phyloP scores from a whole-genome alignment of 2,113 vertebrate genomes.

The Equus przewalskii region DNA sequence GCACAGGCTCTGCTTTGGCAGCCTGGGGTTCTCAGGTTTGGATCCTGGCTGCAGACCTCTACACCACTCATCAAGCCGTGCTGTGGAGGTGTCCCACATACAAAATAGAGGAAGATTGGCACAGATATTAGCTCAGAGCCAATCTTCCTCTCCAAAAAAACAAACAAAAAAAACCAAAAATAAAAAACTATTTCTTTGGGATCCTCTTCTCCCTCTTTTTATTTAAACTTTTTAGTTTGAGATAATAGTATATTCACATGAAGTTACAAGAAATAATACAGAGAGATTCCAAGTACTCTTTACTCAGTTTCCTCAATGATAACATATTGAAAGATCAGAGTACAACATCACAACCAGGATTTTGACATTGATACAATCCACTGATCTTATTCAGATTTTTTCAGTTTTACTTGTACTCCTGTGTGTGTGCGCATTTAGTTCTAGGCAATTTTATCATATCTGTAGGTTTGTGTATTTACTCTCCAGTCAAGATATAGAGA shows the following conservation, averaged over 20 bases:
- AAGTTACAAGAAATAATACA: neutral
- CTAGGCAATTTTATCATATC: neutral
- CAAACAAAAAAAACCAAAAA: neutral
- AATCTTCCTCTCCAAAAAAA: too few species aligned
- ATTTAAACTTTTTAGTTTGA: slow-evolving; percentile 2
- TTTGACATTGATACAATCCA: neutral
- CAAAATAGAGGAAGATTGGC: too few species aligned
- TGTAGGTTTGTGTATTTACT: neutral
- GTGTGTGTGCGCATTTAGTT: neutral
- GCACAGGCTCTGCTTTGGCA: too few species aligned
- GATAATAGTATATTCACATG: neutral
- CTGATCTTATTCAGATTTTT: neutral
- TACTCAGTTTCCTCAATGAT: neutral
- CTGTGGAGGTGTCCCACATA: too few species aligned
- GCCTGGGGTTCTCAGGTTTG: too few species aligned
- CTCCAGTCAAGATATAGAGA: neutral
- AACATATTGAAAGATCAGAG: neutral
- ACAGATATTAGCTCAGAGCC: too few species aligned
- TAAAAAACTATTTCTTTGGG: neutral
- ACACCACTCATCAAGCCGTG: too few species aligned
- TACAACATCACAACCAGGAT: neutral
- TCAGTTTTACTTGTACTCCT: neutral
- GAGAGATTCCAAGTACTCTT: neutral
- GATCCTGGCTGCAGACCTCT: too few species aligned
- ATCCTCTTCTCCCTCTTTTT: neutral